A percentile compares a stretch with the other conserved stretches of the same genome.
These are phyloP conservation scores for Notodonta dromedarius DNA, from an alignment of 2,888 invertebrate species.

Conservation along the genomic window DNA sequence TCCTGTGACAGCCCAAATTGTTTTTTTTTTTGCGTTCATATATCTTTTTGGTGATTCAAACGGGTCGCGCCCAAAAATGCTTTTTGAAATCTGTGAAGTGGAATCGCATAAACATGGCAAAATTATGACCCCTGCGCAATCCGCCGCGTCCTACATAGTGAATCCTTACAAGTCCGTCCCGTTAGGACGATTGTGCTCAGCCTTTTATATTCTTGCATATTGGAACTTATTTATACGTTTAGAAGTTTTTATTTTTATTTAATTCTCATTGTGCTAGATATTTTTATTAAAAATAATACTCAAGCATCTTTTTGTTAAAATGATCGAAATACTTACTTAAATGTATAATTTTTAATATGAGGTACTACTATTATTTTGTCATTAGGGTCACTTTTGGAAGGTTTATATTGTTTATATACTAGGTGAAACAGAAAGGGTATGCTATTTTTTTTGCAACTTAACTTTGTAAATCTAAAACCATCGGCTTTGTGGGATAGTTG, in stretches of 20 bases:
- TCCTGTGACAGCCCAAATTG: conserved; percentile 12
- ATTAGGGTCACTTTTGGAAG: no score
- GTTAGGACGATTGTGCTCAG: conserved; percentile 41
- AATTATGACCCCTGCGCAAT: conserved; percentile 50
- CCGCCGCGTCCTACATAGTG: conserved; percentile 44
- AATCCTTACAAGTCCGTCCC: conserved; percentile 52
- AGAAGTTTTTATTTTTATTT: not conserved
- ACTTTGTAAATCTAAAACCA: no score
- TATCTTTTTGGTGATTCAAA: conserved; percentile 30
- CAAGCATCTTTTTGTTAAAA: no score
- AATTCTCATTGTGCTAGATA: not conserved
- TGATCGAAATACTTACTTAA: no score
- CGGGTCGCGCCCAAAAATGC: conserved; percentile 31
- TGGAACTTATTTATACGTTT: conserved; percentile 26
- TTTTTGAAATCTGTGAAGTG: conserved; percentile 24
- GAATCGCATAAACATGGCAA: conserved; percentile 44
- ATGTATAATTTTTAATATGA: no score
- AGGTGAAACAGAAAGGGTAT: no score
- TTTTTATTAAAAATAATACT: not conserved
- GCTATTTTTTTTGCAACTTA: no score
- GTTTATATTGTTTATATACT: no score
- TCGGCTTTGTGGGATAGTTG: no score
- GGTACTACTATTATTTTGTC: no score
- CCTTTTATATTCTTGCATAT: conserved; percentile 23
- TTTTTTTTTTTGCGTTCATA: conserved; percentile 11